phyloP scores from a whole-genome alignment of 2,113 vertebrate genomes.

The Lontra canadensis region DNA sequence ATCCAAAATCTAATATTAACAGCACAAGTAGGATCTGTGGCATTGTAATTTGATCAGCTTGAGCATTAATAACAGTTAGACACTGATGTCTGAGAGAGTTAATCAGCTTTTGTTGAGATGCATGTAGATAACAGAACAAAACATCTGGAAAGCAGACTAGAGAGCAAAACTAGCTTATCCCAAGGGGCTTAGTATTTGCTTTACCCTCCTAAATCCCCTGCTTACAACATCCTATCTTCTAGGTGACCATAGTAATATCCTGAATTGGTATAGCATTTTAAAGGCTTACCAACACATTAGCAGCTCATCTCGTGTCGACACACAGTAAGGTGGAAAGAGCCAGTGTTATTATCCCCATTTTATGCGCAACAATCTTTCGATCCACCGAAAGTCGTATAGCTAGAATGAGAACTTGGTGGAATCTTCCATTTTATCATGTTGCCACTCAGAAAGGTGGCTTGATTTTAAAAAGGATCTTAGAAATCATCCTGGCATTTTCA shows the following conservation, averaged over 20 bases:
- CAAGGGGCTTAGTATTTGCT: not conserved
- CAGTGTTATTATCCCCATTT: not conserved
- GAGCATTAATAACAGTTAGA: slow-evolving; percentile 83
- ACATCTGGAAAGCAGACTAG: slow-evolving; percentile 79
- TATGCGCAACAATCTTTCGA: not conserved
- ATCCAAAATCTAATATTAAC: slow-evolving; percentile 85
- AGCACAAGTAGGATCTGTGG: slow-evolving; percentile 81
- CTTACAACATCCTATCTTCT: slow-evolving; percentile 20
- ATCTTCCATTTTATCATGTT: not conserved
- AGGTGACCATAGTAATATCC: slow-evolving; percentile 33
- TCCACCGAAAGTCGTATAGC: not conserved
- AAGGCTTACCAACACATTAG: not conserved
- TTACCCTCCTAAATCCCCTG: slow-evolving; percentile 6
- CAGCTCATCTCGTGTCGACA: not conserved
- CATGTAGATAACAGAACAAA: slow-evolving; percentile 75
- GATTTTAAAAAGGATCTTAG: slow-evolving; percentile 49
- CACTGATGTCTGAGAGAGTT: slow-evolving; percentile 79
- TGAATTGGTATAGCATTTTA: not conserved
- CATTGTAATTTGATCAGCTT: slow-evolving; percentile 83
- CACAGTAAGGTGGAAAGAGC: not conserved
- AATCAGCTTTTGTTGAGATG: slow-evolving; percentile 81
- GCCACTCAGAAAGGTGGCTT: slow-evolving; percentile 1
- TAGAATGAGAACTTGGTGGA: not conserved
- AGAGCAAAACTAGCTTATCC: slow-evolving; percentile 64
- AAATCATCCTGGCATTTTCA: slow-evolving; percentile 53